Base-by-base conservation (phyloP, 1,140 invertebrate genomes). In the Magallana angulata region DNA sequence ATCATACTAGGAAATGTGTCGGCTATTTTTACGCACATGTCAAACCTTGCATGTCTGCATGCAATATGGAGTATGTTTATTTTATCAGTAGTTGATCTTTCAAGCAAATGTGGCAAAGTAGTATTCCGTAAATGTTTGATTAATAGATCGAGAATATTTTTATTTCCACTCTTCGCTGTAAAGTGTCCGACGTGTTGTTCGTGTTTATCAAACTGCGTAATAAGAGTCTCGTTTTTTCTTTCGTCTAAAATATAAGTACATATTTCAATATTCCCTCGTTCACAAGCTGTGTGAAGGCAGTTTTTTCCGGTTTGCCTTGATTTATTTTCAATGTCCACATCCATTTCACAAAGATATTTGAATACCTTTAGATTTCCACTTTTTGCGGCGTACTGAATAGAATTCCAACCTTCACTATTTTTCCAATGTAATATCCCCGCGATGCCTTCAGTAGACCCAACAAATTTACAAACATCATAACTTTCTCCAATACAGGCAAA, bases 361-460 rank as follows among this genome's bases (percentile, higher is more conserved):
- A 68, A 24, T 18, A 68, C n/a, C 5, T 68, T 24, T 0, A 14
- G 8, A 24, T 24, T 14, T 9, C 64, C 64, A n/a, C 3, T 9
- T 9, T 68, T 68, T 0, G 64, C 18, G 9, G 64, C 64, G 6
- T 68, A 68, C 7, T 68, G 64, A 24, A 18, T 24, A 2, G n/a
- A n/a, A 68, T 68, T 68, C 64, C 64, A 68, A 9, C 64, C 64
- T 9, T 68, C 64, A 68, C 24, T n/a, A 68, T 68, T 68, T 24
- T 14, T 68, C 24, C 8, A n/a, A 7, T 68, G 6, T 18, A 68
- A 68, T 68, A 18, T 9, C n/a, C 24, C 1, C n/a, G n/a, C 30
- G n/a, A 68, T n/a, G 8, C 3, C 9, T 6, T 14, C 14, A 18
- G 1, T 24, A 9, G 5, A 24, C n/a, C n/a, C 64, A 9, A 68